Evolutionary conservation across 1,140 invertebrate species (phyloP), one percentile per base, ranked within the genome.

Genomic region (Apis cerana): DNA sequence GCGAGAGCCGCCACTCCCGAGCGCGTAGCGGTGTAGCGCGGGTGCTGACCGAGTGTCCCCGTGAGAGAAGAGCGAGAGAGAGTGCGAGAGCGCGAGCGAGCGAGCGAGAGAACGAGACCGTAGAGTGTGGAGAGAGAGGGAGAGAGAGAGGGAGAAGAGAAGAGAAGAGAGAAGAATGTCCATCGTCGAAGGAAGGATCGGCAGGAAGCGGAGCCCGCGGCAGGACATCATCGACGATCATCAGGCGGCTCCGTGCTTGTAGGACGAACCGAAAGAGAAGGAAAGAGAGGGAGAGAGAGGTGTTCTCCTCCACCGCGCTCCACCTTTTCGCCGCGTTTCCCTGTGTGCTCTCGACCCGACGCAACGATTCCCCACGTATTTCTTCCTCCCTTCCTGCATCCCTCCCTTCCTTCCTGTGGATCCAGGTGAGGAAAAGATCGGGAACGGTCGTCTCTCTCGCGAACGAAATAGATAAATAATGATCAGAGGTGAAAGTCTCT

Each of bases 1-100:
- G 90, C 90, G 91, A 93, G 91, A 91, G 91, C 89, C 93, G 93
- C 94, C 94, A 94, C 93, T 93, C 93, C 93, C 93, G 93, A 92
- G 92, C 93, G 93, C 87, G 88, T 84, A 89, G 87, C 93, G 93
- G 91, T 92, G 92, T 93, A 93, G 92, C 93, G 91, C 94, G 92
- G 93, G 91, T 94, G 92, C 93, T 86, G 87, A 93, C 90, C 93
- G 86, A 86, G 85, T 86, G 92, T 92, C 92, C 91, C 87, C 90
- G 91, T 80, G 89, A 90, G 87, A 91, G 82, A 88, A 91, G 87
- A 75, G 86, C 67, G 75, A 87, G 79, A 85, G 86, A 83, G 77
- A 62, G 86, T 75, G 82, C 80, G 85, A 71, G 68, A 23, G 65
- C 70, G 65, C 70, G 65, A 75, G 71, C 43, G 65, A n/a, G 62